Conservation (phyloP, 2,888 invertebrate genomes). For the Steinernema hermaphroditum region DNA sequence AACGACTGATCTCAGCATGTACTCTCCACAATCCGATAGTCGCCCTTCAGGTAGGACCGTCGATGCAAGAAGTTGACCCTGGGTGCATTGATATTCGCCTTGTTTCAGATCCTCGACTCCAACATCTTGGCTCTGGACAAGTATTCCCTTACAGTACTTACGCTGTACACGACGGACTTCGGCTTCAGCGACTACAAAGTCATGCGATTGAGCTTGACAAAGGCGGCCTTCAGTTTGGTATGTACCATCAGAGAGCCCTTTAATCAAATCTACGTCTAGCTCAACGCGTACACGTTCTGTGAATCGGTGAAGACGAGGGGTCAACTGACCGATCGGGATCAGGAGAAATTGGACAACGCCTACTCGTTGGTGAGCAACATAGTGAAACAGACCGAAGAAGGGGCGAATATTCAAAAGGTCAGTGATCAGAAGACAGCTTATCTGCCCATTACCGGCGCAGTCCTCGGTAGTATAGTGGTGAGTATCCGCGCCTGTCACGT, state of each 20-base stretch:
- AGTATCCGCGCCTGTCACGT: too few relatives aligned
- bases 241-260: not conserved
- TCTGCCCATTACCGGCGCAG: too few relatives aligned
- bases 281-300: slow-evolving; percentile 11
- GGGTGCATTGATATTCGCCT: not conserved
- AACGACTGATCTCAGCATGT: slow-evolving; percentile 3
- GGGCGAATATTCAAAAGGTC: not conserved
- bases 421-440: too few relatives aligned
- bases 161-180: not conserved
- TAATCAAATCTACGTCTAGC: not conserved
- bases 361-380: not conserved
- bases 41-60: not conserved
- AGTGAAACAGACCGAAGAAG: not conserved
- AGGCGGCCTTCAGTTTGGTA: not conserved
- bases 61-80: not conserved
- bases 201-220: not conserved
- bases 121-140: not conserved
- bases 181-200: slow-evolving; percentile 8
- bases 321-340: not conserved
- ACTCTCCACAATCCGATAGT: not conserved
- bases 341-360: slow-evolving; percentile 4
- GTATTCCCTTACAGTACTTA: not conserved
- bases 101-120: not conserved
- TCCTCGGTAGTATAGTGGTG: too few relatives aligned
- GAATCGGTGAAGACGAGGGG: slow-evolving; percentile 1